These are phyloP conservation scores for mouse (Mus musculus) DNA, from an alignment of 2,113 vertebrate species.

Conservation along the genomic window DNA sequence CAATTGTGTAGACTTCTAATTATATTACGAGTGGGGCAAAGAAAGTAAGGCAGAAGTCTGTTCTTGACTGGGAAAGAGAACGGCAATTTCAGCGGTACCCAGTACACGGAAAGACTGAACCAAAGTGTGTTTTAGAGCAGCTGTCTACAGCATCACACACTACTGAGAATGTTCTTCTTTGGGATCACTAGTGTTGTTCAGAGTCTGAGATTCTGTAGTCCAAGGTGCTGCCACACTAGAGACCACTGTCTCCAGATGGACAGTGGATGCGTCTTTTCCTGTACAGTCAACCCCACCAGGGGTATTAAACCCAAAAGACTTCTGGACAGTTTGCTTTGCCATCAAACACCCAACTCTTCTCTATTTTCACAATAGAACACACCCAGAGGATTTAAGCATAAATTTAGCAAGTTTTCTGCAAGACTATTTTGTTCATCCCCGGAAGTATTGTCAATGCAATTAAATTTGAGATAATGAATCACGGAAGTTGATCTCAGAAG, in stretches of 20 bases:
- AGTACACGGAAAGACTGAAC: neutral
- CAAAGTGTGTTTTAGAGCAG: neutral
- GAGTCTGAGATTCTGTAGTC: neutral
- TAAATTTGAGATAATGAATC: slow-evolving; percentile 64
- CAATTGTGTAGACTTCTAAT: neutral
- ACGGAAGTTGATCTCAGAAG: slow-evolving; percentile 56
- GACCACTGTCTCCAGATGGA: neutral
- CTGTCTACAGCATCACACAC: neutral
- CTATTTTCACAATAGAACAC: neutral
- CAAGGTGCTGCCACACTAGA: fast-evolving
- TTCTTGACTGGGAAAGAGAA: neutral
- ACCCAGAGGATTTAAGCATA: slow-evolving; percentile 23
- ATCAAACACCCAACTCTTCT: neutral
- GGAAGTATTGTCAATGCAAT: slow-evolving; percentile 66
- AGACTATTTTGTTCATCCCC: slow-evolving; percentile 19
- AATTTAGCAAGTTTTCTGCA: slow-evolving; percentile 28
- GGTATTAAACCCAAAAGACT: neutral
- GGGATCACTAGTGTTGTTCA: neutral
- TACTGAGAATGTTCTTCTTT: neutral
- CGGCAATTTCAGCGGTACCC: neutral
- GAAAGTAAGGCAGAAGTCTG: neutral
- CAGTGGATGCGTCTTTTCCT: neutral
- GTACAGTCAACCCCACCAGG: neutral
- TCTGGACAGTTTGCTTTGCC: neutral
- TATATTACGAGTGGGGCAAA: neutral